phyloP scores from a whole-genome alignment of 1,140 invertebrate species.

The Eriocheir sinensis region DNA sequence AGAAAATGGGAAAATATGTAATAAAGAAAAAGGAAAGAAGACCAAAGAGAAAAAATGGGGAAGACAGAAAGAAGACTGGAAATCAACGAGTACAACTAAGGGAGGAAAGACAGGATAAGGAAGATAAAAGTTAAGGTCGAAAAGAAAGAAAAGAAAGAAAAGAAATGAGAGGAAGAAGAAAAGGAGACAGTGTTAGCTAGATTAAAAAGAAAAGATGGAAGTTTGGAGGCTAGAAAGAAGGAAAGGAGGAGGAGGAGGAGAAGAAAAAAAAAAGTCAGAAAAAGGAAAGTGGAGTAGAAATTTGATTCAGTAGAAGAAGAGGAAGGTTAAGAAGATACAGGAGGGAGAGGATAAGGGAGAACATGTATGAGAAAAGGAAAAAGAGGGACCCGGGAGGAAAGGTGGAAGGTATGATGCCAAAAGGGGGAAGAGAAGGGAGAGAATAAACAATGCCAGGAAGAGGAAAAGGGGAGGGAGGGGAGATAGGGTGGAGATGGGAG shows the following conservation, averaged over 20 bases:
- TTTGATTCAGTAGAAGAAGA: too few species aligned
- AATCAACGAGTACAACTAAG: neutral
- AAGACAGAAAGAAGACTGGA: neutral
- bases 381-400: too few species aligned
- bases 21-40: neutral
- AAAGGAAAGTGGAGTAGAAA: neutral
- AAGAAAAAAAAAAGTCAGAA: too few species aligned
- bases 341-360: neutral
- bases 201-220: too few species aligned
- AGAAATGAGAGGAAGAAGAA: neutral
- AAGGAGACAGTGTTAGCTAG: too few species aligned
- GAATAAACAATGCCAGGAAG: neutral
- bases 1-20: too few species aligned
- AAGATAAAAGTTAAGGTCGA: neutral
- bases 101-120: neutral
- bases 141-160: neutral
- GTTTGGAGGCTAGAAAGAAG: too few species aligned
- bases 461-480: neutral
- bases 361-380: too few species aligned
- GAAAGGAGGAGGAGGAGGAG: neutral
- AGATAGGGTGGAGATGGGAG: too few species aligned
- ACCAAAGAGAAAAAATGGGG: neutral
- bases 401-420: too few species aligned
- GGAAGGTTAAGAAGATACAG: neutral
- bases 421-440: too few species aligned